Conservation (phyloP, 1,140 invertebrate genomes). For the Cydia splendana region DNA sequence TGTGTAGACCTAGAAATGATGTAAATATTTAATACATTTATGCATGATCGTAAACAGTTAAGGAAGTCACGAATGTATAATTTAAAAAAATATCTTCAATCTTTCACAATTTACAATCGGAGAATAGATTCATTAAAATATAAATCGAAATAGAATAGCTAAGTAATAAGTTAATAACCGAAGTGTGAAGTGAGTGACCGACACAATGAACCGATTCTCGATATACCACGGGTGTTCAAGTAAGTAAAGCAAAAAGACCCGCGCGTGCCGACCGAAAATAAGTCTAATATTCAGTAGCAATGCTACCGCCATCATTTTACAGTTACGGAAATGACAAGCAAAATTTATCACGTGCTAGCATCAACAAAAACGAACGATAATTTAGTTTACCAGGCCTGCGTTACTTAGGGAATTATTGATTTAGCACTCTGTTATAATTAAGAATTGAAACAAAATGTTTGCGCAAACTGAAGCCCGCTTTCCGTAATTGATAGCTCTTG, state of each 20-base stretch:
- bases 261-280: conserved; percentile 8
- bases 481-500: conserved; percentile 26
- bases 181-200: conserved; percentile 30
- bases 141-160: conserved; percentile 24
- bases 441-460: conserved; percentile 9
- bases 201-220: conserved; percentile 19
- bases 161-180: conserved; percentile 18
- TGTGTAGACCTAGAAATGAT: too few species aligned
- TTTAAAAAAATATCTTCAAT: not conserved
- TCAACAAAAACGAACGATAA: conserved; percentile 16
- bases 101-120: not conserved
- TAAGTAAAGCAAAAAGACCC: not conserved
- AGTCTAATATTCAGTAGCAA: conserved; percentile 12
- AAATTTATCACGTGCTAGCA: conserved; percentile 18
- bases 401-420: not conserved
- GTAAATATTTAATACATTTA: too few species aligned
- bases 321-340: conserved; percentile 31
- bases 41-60: too few species aligned
- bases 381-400: not conserved
- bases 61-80: not conserved
- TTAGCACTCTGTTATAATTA: not conserved
- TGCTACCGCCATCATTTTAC: conserved; percentile 25
- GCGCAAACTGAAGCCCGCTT: conserved; percentile 6
- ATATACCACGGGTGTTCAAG: conserved; percentile 25
- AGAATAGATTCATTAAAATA: conserved; percentile 20